Evolutionary conservation across 2,888 invertebrate species (phyloP).

Genomic region (Plebejus anna): DNA sequence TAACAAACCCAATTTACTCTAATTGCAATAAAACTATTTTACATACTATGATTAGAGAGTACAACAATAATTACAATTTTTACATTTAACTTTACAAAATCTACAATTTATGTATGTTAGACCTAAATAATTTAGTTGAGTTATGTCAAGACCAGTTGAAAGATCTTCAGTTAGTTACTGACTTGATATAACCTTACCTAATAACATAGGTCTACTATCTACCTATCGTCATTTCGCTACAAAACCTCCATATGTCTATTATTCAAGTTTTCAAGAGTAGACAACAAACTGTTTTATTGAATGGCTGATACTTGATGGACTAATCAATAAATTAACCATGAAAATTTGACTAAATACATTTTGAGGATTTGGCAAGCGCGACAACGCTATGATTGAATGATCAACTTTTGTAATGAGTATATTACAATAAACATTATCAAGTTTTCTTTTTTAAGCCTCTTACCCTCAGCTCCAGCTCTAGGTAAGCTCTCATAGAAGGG

Average conservation of each 20-base stretch:
- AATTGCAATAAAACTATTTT: not conserved
- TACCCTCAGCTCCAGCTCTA: constrained; percentile 86
- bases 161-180: not conserved
- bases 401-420: not conserved
- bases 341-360: no score
- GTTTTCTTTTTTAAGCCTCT: constrained; percentile 51
- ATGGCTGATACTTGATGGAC: no score
- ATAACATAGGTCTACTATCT: not conserved
- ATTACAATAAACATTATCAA: not conserved
- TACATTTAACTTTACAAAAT: not conserved
- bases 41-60: not conserved
- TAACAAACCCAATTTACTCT: not conserved
- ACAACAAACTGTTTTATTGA: no score
- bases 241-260: no score
- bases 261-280: no score
- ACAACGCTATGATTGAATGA: no score
- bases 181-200: not conserved
- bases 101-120: not conserved
- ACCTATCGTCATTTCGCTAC: not conserved
- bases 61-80: not conserved
- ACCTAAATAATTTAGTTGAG: not conserved
- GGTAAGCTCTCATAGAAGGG: constrained; percentile 89
- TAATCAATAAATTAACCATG: no score
- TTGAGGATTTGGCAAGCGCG: no score
- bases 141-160: not conserved